Conservation (phyloP, 2,797 vertebrate species). For the Schizothorax lantsangensis region DNA sequence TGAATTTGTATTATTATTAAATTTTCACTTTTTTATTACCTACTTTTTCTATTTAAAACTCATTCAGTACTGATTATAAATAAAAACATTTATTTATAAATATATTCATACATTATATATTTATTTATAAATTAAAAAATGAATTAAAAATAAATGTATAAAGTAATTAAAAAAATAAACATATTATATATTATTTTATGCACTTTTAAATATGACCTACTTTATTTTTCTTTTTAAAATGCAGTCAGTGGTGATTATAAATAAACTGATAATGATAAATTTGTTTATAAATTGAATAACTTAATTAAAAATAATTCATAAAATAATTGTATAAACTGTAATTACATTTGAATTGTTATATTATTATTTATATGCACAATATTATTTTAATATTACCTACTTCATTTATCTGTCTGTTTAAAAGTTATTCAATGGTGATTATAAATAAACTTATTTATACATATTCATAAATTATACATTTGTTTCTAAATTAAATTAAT, state of each 20-base stretch:
- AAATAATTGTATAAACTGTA: background rate
- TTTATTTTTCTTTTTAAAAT: background rate
- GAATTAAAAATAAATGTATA: background rate
- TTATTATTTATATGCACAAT: background rate
- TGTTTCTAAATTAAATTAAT: background rate
- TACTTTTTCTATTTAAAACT: background rate
- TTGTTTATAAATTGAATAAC: background rate
- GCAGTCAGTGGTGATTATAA: background rate
- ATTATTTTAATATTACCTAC: background rate
- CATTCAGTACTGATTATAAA: background rate
- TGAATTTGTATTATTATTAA: too few relatives aligned
- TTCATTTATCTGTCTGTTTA: background rate
- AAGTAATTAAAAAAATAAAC: background rate
- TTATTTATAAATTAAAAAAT: background rate
- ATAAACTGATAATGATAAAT: background rate
- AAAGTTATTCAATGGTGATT: background rate
- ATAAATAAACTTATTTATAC: background rate
- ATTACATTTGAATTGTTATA: too few relatives aligned
- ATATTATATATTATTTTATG: background rate
- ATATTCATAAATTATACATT: background rate
- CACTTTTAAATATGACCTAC: background rate
- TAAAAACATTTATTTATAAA: background rate
- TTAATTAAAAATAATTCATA: background rate
- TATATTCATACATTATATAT: background rate
- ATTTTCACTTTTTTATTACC: background rate